Evolutionary conservation across 2,797 vertebrate genomes (phyloP).

Genomic region (Erpetoichthys calabaricus): DNA sequence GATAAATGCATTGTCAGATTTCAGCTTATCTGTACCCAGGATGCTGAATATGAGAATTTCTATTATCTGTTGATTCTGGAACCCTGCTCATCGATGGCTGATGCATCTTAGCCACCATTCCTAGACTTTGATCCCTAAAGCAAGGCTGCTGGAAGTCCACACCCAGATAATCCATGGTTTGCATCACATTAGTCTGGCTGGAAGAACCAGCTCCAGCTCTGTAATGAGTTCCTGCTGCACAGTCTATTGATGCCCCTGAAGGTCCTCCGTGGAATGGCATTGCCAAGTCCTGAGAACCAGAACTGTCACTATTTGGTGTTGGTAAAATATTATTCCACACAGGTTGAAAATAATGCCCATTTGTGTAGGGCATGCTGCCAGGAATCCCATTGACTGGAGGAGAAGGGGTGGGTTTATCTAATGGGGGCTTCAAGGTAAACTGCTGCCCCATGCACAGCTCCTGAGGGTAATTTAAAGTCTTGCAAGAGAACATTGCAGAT

Average conservation of each 20-base stretch:
- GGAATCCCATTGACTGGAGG: slow-evolving; percentile 78
- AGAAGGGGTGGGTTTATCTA: slow-evolving; percentile 87
- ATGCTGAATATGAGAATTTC: slow-evolving; percentile 87
- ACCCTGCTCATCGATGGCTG: slow-evolving; percentile 77
- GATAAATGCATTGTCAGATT: slow-evolving; percentile 41
- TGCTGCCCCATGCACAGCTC: slow-evolving; percentile 91
- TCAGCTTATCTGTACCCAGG: slow-evolving; percentile 98
- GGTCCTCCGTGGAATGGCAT: slow-evolving; percentile 79
- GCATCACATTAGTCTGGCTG: slow-evolving; percentile 87
- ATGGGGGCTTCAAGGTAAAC: slow-evolving; percentile 76
- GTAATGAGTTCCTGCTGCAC: slow-evolving; percentile 77
- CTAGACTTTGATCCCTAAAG: slow-evolving; percentile 94
- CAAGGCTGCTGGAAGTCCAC: slow-evolving; percentile 97
- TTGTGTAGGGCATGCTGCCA: slow-evolving; percentile 73
- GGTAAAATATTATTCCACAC: slow-evolving; percentile 94
- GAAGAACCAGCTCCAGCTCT: slow-evolving; percentile 67
- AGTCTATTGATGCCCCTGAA: slow-evolving; percentile 73
- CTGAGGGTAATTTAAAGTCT: slow-evolving; percentile 71
- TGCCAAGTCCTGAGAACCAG: slow-evolving; percentile 90
- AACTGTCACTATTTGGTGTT: slow-evolving; percentile 97
- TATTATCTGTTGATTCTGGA: slow-evolving; percentile 72
- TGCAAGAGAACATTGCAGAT: slow-evolving; percentile 66
- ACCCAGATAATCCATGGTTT: slow-evolving; percentile 91
- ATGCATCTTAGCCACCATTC: slow-evolving; percentile 86
- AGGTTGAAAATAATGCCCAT: slow-evolving; percentile 90